Evolutionary conservation across 2,888 invertebrate genomes (phyloP), one percentile per base, ranked within the genome.

Genomic region (Bombylius discolor): DNA sequence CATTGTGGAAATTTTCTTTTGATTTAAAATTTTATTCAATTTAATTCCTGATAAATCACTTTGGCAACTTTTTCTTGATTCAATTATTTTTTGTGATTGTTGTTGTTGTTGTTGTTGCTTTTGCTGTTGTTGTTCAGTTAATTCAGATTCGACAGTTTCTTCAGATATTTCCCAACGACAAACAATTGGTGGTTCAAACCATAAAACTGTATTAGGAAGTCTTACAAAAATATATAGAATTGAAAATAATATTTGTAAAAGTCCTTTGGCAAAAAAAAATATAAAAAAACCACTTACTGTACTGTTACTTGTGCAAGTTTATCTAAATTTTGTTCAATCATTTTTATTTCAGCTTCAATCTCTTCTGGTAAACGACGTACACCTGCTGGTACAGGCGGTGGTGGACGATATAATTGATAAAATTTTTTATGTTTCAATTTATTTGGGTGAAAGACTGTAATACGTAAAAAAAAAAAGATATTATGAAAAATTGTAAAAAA

Each of bases 121-220:
- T 46, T 11, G n/a, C 57, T 62, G 62, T 1, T 61, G 54, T 1
- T 61, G 54, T 56, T 67, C 73, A 58, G 63, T 69, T 63, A 66
- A 67, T 68, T 59, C 68, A 13, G 67, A 67, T 59, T 72, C 54
- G 73, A 75, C 51, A 4, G 69, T 69, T 61, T 74, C 74, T 7
- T 66, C 60, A 47, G 64, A 59, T 5, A 68, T 69, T 59, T 85
- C 81, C 87, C 88, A 88, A 62, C 85, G 84, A 52, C 85, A 84
- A 8, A 86, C 79, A 44, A 84, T 77, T 0, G 89, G 89, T 0
- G 88, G 87, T 64, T 89, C 89, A 55, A 84, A 81, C 89, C 89
- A 88, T 64, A 87, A 77, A 45, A 87, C 81, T 1, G 81, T 79
- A 45, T 81, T 79, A 0, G 87, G 83, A 4, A 88, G 72, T 49